These are phyloP conservation scores for Bombyx mandarina DNA, from an alignment of 1,140 invertebrate species.

Conservation along the genomic window DNA sequence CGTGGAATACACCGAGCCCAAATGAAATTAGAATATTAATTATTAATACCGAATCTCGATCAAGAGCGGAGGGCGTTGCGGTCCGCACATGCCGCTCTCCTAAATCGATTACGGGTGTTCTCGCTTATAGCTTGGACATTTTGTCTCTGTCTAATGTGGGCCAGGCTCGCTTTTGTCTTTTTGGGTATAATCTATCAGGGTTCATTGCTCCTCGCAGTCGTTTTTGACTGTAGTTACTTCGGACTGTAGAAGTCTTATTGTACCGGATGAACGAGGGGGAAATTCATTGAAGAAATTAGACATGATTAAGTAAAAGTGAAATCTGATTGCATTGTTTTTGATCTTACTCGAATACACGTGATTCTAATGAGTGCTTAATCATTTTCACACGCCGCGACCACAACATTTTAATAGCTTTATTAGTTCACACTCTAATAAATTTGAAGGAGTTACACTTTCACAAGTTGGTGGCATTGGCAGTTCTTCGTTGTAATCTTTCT, in stretches of 20 bases:
- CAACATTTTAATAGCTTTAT: slow-evolving; percentile 32
- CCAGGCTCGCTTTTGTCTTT: slow-evolving; percentile 38
- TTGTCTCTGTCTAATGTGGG: slow-evolving; percentile 53
- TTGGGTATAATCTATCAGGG: slow-evolving; percentile 38
- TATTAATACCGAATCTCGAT: slow-evolving; percentile 32
- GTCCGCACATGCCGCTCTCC: slow-evolving; percentile 42
- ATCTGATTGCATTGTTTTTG: background rate
- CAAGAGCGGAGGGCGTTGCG: slow-evolving; percentile 36
- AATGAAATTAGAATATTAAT: slow-evolving; percentile 53
- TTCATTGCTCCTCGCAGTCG: slow-evolving; percentile 45
- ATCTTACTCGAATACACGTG: background rate
- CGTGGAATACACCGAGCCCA: slow-evolving; percentile 28
- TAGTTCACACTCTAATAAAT: slow-evolving; percentile 43
- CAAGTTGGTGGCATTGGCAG: slow-evolving; percentile 8
- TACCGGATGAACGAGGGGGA: too few relatives aligned
- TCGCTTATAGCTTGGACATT: slow-evolving; percentile 37
- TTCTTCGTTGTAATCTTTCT: too few relatives aligned
- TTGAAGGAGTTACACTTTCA: slow-evolving; percentile 32
- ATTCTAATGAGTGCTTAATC: slow-evolving; percentile 5
- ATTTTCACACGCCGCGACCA: slow-evolving; percentile 11
- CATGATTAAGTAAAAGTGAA: too few relatives aligned
- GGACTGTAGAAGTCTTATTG: background rate
- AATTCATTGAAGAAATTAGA: too few relatives aligned
- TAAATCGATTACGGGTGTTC: slow-evolving; percentile 53
- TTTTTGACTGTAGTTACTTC: slow-evolving; percentile 15